Evolutionary conservation across 2,113 vertebrate genomes (phyloP).

Genomic region (Piaya cayana): DNA sequence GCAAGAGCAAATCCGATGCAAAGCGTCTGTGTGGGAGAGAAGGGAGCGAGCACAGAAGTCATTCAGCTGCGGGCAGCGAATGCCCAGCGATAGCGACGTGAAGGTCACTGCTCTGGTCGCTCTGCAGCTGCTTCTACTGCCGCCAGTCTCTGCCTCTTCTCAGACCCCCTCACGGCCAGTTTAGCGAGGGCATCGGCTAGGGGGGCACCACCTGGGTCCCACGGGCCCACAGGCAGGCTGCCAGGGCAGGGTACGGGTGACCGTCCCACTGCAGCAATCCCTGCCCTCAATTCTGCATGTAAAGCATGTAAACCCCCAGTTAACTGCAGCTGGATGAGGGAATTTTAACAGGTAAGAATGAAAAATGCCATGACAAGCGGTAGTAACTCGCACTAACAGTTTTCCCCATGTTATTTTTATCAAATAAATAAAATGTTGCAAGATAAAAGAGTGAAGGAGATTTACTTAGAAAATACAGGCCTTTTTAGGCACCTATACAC

Average conservation of each 20-base stretch:
- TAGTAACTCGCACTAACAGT: background rate
- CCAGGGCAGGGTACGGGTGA: background rate
- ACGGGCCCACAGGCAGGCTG: background rate
- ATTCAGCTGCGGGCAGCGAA: background rate
- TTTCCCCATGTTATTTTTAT: background rate
- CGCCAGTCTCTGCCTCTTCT: background rate
- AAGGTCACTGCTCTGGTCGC: background rate
- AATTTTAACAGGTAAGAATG: background rate
- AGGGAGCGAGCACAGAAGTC: background rate
- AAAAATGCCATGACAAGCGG: background rate
- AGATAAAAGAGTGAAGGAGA: background rate
- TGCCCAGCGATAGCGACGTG: fast-evolving
- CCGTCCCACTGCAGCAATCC: fast-evolving
- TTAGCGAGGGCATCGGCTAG: background rate
- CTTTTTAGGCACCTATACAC: background rate
- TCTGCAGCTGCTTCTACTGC: conserved; percentile 35
- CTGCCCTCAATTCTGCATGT: background rate
- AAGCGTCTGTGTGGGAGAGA: background rate
- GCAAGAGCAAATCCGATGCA: background rate
- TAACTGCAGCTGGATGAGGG: background rate
- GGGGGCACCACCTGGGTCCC: conserved; percentile 16
- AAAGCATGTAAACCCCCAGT: background rate
- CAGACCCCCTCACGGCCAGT: background rate
- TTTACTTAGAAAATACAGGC: background rate
- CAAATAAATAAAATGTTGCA: background rate